phyloP scores from a whole-genome alignment of 2,797 vertebrate species.

The Diglossa cyanea region DNA sequence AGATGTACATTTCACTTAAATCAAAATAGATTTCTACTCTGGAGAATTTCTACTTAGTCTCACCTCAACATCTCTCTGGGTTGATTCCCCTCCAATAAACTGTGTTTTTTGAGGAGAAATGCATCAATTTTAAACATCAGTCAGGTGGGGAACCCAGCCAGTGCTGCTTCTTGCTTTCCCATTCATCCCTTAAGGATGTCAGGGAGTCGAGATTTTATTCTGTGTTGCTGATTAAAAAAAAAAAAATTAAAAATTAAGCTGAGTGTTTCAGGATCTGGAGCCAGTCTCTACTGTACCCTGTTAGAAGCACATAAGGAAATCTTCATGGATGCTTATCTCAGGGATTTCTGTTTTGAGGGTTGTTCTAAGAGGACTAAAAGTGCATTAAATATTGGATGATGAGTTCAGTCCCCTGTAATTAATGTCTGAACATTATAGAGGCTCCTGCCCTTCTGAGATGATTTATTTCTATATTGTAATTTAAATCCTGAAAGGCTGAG shows the following conservation, averaged over 20 bases:
- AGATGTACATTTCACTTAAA: no score
- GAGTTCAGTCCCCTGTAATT: conserved; percentile 53
- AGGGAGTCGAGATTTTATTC: background rate
- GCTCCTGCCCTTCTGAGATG: conserved; percentile 6
- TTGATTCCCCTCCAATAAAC: background rate
- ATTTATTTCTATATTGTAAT: conserved; percentile 38
- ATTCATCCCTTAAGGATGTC: background rate
- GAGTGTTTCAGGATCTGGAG: background rate
- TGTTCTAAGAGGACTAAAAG: background rate
- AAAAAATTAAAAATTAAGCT: background rate
- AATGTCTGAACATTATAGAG: background rate
- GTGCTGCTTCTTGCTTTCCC: fast-evolving
- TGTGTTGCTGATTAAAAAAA: background rate
- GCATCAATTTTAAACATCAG: fast-evolving
- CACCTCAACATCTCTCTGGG: background rate
- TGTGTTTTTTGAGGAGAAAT: background rate
- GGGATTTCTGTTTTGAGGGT: conserved; percentile 19
- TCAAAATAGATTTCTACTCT: no score
- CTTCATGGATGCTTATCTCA: background rate
- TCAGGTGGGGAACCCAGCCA: no score
- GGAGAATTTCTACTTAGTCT: no score
- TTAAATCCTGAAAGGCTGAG: conserved; percentile 30
- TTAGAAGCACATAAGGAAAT: background rate
- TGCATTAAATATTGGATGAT: background rate
- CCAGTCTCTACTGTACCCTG: background rate